A percentile compares a stretch with the other conserved stretches of the same genome.
Conservation (phyloP, 2,113 vertebrate genomes). For the Picathartes gymnocephalus region DNA sequence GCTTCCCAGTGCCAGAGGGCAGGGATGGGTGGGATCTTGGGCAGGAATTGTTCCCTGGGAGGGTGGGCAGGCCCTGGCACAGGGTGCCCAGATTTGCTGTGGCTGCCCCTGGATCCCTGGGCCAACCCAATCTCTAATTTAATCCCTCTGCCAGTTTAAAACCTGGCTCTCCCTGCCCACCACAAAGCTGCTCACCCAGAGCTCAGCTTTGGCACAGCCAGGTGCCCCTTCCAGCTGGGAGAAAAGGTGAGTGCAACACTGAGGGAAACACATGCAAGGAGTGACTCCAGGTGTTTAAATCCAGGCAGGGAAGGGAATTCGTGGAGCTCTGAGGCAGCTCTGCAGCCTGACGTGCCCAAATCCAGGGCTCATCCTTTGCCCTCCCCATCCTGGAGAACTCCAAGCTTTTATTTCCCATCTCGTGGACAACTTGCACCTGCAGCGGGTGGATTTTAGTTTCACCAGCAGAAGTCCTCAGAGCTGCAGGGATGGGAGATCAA, state of each 20-base stretch:
- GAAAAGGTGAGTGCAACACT: neutral
- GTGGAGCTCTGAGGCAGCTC: neutral
- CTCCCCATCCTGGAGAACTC: neutral
- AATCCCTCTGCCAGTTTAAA: neutral
- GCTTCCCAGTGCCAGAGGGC: neutral
- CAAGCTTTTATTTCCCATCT: neutral
- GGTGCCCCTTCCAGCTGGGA: neutral
- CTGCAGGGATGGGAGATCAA: neutral
- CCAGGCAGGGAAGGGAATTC: neutral
- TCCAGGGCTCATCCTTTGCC: neutral
- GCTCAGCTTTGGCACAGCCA: neutral
- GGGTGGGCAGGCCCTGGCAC: neutral
- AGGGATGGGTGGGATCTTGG: fast-evolving
- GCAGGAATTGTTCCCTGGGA: neutral
- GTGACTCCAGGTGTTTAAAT: neutral
- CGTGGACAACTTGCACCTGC: neutral
- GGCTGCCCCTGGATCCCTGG: neutral
- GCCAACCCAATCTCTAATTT: fast-evolving
- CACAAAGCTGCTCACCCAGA: no score
- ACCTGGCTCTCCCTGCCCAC: neutral
- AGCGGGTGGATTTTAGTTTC: neutral
- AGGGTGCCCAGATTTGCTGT: neutral
- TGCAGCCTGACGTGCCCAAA: neutral
- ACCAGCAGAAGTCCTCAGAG: neutral
- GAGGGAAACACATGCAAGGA: neutral